These are phyloP conservation scores for Oncorhynchus gorbuscha DNA, from an alignment of 2,113 vertebrate genomes.

Conservation along the genomic window DNA sequence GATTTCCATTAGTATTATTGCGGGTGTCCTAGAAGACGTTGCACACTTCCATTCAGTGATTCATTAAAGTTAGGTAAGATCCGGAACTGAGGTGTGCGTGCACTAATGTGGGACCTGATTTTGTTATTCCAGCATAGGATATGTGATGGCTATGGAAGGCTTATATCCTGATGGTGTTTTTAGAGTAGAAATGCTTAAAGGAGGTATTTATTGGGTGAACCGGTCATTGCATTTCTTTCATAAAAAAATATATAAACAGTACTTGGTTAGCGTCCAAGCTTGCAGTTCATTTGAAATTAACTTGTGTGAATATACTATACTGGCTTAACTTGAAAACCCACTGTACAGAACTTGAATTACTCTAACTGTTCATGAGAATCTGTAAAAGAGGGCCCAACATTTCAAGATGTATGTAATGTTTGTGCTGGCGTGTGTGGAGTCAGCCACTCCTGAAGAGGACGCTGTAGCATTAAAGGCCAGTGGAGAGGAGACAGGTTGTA, in stretches of 20 bases:
- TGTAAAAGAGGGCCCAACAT: slow-evolving; percentile 13
- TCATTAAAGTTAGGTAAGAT: background rate
- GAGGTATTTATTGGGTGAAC: slow-evolving; percentile 45
- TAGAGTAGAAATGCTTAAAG: slow-evolving; percentile 8
- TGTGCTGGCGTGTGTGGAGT: slow-evolving; percentile 5
- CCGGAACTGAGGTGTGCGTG: slow-evolving; percentile 3
- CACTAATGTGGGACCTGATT: background rate
- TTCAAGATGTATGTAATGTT: background rate
- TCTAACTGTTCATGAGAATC: slow-evolving; percentile 1
- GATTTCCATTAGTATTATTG: background rate
- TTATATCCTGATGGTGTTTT: background rate
- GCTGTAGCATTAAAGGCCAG: slow-evolving; percentile 12
- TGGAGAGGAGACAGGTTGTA: slow-evolving; percentile 47
- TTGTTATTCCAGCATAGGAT: slow-evolving; percentile 8
- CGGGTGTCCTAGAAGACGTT: background rate
- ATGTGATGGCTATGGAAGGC: slow-evolving; percentile 1
- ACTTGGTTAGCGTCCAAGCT: slow-evolving; percentile 25
- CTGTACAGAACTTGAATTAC: slow-evolving; percentile 50
- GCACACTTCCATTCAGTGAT: background rate
- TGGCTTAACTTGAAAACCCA: slow-evolving; percentile 45
- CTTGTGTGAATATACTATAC: slow-evolving; percentile 63
- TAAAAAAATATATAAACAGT: too few species aligned
- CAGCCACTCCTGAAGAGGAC: slow-evolving; percentile 34
- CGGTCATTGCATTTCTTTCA: slow-evolving; percentile 26
- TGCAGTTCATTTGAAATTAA: slow-evolving; percentile 56